Base-by-base conservation (phyloP, 2,888 invertebrate genomes). In the Hypomecis punctinalis region DNA sequence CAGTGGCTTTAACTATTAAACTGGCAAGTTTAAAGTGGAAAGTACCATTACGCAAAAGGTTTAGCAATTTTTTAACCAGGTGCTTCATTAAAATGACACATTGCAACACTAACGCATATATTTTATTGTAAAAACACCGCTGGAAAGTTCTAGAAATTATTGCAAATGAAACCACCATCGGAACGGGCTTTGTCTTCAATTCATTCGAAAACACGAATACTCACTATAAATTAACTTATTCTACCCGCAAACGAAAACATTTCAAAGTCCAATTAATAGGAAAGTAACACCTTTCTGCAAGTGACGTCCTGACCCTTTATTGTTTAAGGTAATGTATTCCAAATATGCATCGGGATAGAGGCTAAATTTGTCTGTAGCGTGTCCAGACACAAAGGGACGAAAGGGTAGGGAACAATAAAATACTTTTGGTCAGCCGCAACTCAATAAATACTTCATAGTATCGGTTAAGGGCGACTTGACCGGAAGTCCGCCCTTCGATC, bases 401-500 rank as follows among this genome's bases (percentile, higher is more conserved):
- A 91, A 89, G 88, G 90, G 86, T 86, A 81, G 82, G 86, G 80
- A 79, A 91, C 90, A 90, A 91, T 91, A 87, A 89, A 92, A 91
- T 91, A 90, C 86, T 80, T 91, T 86, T 76, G 93, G 92, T 90
- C 79, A 86, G 82, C 93, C 93, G 82, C 93, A 90, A 88, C 89
- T 91, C 91, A 88, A 93, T 93, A 93, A 93, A 93, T 93, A 93
- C 92, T 90, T 92, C 90, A 91, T 91, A 90, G 90, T 90, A 91
- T 89, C 89, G 88, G 89, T 85, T 85, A 85, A 86, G 88, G 89
- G 86, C 82, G 85, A 83, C 81, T 84, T 87, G 90, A 84, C 90
- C 90, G 90, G 89, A 90, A 76, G 86, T 88, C 85, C 85, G 89
- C 86, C 88, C 88, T 89, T 84, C 89, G 90, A 88, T 89, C 91